A percentile compares a stretch with the other conserved stretches of the same genome.
These are phyloP conservation scores for Rhinoraja longicauda DNA, from an alignment of 2,797 vertebrate species.

Conservation along the genomic window DNA sequence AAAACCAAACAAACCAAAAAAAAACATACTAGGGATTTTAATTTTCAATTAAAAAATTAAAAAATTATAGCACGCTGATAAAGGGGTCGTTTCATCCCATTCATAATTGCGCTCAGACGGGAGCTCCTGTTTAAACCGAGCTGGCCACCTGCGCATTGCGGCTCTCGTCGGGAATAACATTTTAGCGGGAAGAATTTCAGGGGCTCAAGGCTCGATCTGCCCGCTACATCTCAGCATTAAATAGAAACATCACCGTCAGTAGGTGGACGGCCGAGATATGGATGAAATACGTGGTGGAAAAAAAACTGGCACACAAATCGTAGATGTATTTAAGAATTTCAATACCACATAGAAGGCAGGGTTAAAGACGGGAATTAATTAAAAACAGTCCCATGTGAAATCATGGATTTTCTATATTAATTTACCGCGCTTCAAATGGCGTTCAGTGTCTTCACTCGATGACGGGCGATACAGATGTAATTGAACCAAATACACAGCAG, in stretches of 20 bases:
- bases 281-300: neutral
- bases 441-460: neutral
- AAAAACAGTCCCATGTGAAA: neutral
- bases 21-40: neutral
- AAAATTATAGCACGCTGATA: neutral
- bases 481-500: neutral
- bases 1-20: neutral
- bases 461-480: no score
- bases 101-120: neutral
- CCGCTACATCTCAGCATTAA: neutral
- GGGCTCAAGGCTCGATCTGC: neutral
- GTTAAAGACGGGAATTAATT: slow-evolving; percentile 5
- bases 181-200: neutral
- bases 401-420: neutral
- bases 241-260: neutral
- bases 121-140: slow-evolving; percentile 3
- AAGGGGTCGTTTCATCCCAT: neutral
- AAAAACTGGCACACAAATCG: neutral
- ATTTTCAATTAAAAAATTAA: neutral
- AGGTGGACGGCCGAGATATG: neutral
- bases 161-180: neutral
- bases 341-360: neutral
- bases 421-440: neutral
- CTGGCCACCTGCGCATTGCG: neutral
- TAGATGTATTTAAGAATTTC: neutral